Percentiles rank a stretch among this genome's conserved stretches.
Conservation (phyloP, 2,797 vertebrate genomes). For the Lepilemur ruficaudatus region DNA sequence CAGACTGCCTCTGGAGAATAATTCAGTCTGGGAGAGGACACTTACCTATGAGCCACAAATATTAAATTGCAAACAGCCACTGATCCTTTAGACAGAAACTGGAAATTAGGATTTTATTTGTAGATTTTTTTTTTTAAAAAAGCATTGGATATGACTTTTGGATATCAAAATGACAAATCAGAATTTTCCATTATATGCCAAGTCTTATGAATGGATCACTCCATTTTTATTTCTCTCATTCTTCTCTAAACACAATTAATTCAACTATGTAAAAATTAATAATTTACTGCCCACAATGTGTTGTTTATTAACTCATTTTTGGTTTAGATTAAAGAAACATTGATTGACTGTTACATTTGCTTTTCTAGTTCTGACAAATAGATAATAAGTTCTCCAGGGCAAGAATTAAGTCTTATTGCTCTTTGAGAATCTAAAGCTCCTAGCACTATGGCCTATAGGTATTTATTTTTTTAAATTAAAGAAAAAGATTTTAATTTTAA, state of each 20-base stretch:
- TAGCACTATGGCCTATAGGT: not conserved
- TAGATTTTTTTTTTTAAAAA: not conserved
- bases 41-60: not conserved
- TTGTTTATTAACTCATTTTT: conserved; percentile 3
- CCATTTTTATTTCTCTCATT: not conserved
- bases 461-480: not conserved
- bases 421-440: not conserved
- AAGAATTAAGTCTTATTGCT: not conserved
- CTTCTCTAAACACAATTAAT: not conserved
- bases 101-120: not conserved
- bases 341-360: not conserved
- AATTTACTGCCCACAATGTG: not conserved
- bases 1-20: not conserved
- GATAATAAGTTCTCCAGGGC: not conserved
- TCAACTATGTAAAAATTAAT: not conserved
- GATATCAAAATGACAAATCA: conserved; percentile 3
- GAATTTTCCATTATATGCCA: not conserved
- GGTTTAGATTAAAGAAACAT: not conserved
- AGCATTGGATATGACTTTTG: not conserved
- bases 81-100: not conserved
- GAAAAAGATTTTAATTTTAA: not conserved
- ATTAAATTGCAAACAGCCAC: not conserved
- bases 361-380: not conserved
- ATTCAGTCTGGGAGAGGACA: not conserved
- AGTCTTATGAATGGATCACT: not conserved